These are phyloP conservation scores for Dascyllus trimaculatus DNA, from an alignment of 2,113 vertebrate genomes.

Conservation along the genomic window DNA sequence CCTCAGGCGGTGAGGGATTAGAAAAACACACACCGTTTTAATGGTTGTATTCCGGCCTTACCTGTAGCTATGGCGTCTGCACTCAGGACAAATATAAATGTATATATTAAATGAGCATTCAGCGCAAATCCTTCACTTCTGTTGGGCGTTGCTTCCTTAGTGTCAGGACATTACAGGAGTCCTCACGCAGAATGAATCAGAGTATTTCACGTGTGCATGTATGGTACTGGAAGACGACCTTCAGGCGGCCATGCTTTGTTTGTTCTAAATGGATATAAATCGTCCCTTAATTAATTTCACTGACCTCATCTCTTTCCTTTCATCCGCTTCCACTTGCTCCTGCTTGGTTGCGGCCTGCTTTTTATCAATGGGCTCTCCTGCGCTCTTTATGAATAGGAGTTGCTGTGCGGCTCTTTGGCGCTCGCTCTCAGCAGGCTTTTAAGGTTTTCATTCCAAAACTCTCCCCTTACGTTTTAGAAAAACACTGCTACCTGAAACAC, in stretches of 20 bases:
- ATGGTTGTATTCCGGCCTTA: slow-evolving; percentile 54
- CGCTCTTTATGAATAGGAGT: slow-evolving; percentile 54
- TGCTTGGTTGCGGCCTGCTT: slow-evolving; percentile 52
- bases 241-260: slow-evolving; percentile 19
- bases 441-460: slow-evolving; percentile 49
- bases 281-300: slow-evolving; percentile 29
- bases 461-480: slow-evolving; percentile 28
- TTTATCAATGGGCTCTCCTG: slow-evolving; percentile 68
- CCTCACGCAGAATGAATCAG: not conserved
- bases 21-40: slow-evolving; percentile 69
- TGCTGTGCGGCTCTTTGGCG: slow-evolving; percentile 55
- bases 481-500: slow-evolving; percentile 20
- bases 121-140: not conserved
- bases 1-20: slow-evolving; percentile 41
- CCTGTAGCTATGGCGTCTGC: slow-evolving; percentile 24
- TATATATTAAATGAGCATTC: slow-evolving; percentile 9
- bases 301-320: slow-evolving; percentile 63
- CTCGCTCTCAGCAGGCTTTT: slow-evolving; percentile 24
- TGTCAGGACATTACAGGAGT: not conserved
- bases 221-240: not conserved
- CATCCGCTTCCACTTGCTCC: slow-evolving; percentile 43
- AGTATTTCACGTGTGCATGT: not conserved
- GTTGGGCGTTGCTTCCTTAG: not conserved
- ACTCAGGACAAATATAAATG: slow-evolving; percentile 4
- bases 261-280: slow-evolving; percentile 40